phyloP scores from a whole-genome alignment of 2,888 invertebrate species.

The Andrena flavipes region DNA sequence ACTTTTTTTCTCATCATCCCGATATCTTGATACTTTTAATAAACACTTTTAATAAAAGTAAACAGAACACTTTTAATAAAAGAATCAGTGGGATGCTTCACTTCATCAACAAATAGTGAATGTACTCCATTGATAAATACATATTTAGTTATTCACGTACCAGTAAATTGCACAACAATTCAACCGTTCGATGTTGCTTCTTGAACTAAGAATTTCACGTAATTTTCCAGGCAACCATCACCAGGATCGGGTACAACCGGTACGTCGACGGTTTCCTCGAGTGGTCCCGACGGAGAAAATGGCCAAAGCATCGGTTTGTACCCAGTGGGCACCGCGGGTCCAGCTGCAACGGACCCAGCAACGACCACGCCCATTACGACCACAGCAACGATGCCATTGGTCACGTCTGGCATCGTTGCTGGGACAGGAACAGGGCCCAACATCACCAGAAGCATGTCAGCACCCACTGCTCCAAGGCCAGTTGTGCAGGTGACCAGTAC shows the following conservation, averaged over 20 bases:
- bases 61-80: no score
- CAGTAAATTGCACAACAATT: no score
- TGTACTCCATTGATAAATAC: no score
- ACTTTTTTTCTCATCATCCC: no score
- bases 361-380: constrained; percentile 71
- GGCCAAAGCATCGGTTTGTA: constrained; percentile 79
- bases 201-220: not conserved
- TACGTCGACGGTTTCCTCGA: constrained; percentile 81
- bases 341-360: constrained; percentile 70
- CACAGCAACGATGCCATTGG: constrained; percentile 58
- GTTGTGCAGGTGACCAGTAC: constrained; percentile 76
- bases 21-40: no score
- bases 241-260: constrained; percentile 83
- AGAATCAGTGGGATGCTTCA: no score
- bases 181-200: not conserved
- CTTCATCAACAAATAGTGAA: no score
- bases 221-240: constrained; percentile 83
- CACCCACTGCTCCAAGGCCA: constrained; percentile 80
- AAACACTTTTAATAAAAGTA: no score
- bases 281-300: constrained; percentile 76
- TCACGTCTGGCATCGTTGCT: constrained; percentile 42
- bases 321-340: constrained; percentile 74
- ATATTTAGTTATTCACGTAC: no score
- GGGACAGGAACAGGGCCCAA: constrained; percentile 64
- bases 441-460: constrained; percentile 79